phyloP scores from a whole-genome alignment of 2,888 invertebrate genomes.

The Drosophila stalkeri region DNA sequence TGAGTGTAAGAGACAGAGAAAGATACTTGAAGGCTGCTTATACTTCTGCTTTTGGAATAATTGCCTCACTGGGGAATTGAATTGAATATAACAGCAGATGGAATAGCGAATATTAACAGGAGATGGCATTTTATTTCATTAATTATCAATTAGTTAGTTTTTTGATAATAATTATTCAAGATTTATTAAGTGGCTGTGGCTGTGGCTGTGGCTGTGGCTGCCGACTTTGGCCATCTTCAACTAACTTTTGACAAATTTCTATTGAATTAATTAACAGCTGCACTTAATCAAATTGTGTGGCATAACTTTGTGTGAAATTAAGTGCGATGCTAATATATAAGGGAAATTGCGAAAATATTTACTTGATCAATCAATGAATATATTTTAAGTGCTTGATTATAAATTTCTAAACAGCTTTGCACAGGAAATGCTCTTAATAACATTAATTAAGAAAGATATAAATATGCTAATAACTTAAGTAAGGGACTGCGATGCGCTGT shows the following conservation, averaged over 20 bases:
- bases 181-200: constrained; percentile 57
- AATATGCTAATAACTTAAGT: too few relatives aligned
- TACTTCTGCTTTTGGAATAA: constrained; percentile 52
- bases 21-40: constrained; percentile 8
- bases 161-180: constrained; percentile 70
- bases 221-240: constrained; percentile 29
- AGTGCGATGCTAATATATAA: background rate
- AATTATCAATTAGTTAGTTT: constrained; percentile 81
- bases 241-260: constrained; percentile 57
- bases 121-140: constrained; percentile 71
- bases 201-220: constrained; percentile 33
- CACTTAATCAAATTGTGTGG: constrained; percentile 42
- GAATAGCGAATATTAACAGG: constrained; percentile 40
- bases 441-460: background rate
- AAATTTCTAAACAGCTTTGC: background rate
- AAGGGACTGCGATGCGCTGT: too few relatives aligned
- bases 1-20: background rate
- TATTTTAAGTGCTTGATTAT: background rate
- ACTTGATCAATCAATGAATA: constrained; percentile 5
- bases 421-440: background rate
- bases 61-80: constrained; percentile 72
- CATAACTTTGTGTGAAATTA: constrained; percentile 4
- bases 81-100: constrained; percentile 48
- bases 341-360: background rate
- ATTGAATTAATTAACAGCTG: constrained; percentile 64